Percentiles rank a stretch among this genome's conserved stretches.
Conservation (phyloP, 2,888 invertebrate species). For the Anoplius nigerrimus region DNA sequence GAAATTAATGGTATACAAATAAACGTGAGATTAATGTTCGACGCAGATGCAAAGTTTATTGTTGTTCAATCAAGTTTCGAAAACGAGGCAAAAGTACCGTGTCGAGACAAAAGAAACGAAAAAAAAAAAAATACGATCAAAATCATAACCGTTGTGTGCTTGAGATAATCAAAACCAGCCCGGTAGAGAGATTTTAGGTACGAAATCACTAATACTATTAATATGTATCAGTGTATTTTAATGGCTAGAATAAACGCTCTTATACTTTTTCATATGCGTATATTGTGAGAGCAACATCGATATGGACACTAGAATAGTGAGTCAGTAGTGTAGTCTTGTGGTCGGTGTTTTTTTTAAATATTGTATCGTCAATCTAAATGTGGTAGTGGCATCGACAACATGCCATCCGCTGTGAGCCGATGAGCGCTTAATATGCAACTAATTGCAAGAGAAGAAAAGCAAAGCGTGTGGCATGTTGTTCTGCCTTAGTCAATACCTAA, state of each 20-base stretch:
- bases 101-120: constrained; percentile 26
- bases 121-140: no score
- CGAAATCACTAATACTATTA: constrained; percentile 73
- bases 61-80: constrained; percentile 41
- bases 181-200: constrained; percentile 73
- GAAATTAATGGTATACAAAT: constrained; percentile 40
- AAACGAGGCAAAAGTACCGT: constrained; percentile 47
- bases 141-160: constrained; percentile 63
- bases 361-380: constrained; percentile 73
- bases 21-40: constrained; percentile 42
- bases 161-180: constrained; percentile 74
- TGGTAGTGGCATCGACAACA: constrained; percentile 65
- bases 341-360: constrained; percentile 73
- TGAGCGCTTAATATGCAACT: background rate
- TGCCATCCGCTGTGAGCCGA: constrained; percentile 26
- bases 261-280: constrained; percentile 70
- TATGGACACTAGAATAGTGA: constrained; percentile 72
- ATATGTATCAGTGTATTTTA: constrained; percentile 73
- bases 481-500: constrained; percentile 71
- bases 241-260: constrained; percentile 73
- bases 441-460: background rate
- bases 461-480: constrained; percentile 51
- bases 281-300: constrained; percentile 71
- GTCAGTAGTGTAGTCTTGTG: constrained; percentile 74
- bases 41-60: constrained; percentile 46